A percentile compares a stretch with the other conserved stretches of the same genome.
These are phyloP conservation scores for Anas flavirostris DNA, from an alignment of 2,797 vertebrate genomes.

Conservation along the genomic window DNA sequence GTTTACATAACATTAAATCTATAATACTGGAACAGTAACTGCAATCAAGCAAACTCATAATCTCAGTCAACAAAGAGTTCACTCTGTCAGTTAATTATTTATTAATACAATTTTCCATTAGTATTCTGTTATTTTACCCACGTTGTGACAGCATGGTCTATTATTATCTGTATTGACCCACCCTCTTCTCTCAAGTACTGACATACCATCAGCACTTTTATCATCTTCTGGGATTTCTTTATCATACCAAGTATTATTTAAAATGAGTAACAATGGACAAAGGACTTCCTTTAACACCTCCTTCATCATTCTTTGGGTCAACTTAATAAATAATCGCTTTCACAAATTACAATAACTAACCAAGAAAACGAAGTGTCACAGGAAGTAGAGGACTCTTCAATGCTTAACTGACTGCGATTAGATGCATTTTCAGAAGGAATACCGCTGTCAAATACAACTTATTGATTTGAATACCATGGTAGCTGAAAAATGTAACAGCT, in stretches of 20 bases:
- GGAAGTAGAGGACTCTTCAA: neutral
- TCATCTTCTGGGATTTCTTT: neutral
- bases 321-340: neutral
- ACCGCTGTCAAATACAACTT: neutral
- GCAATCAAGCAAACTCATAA: neutral
- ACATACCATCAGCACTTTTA: neutral
- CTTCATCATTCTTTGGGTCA: neutral
- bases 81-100: neutral
- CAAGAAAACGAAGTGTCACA: neutral
- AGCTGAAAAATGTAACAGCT: neutral
- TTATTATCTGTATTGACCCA: neutral
- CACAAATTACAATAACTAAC: neutral
- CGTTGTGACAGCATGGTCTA: neutral
- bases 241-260: neutral
- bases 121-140: neutral
- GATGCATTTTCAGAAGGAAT: neutral
- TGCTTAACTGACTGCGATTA: neutral
- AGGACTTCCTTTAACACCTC: neutral
- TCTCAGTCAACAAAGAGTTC: neutral
- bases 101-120: neutral
- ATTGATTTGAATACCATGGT: neutral
- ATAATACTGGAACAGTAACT: neutral
- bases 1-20: neutral
- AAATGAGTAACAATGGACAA: neutral
- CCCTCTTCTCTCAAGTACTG: neutral